Conservation (phyloP, 2,113 vertebrate species). For the Orientallactaga bullata region DNA sequence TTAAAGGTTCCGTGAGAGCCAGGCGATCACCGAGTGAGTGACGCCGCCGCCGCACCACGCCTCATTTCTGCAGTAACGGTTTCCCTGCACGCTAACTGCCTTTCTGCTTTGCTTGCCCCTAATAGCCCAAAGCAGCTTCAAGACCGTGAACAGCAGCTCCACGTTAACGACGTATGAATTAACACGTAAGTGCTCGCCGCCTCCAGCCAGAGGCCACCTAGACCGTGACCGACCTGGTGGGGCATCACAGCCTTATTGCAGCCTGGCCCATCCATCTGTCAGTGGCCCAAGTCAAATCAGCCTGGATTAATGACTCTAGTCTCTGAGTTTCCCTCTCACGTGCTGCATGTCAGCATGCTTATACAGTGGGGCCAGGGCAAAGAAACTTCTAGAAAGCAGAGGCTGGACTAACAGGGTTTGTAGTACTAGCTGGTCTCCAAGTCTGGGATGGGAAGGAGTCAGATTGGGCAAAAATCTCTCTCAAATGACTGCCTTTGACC, state of each 20-base stretch:
- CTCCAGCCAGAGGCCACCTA: constrained; percentile 50
- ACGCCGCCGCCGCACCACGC: constrained; percentile 60
- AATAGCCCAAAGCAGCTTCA: constrained; percentile 96
- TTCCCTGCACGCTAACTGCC: constrained; percentile 82
- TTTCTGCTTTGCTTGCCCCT: constrained; percentile 86
- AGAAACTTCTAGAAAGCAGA: constrained; percentile 78
- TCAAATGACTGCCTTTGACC: background rate
- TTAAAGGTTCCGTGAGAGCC: constrained; percentile 66
- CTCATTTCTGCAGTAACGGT: constrained; percentile 74
- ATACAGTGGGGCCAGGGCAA: background rate
- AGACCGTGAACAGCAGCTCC: constrained; percentile 96
- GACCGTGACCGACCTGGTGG: background rate
- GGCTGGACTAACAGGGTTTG: constrained; percentile 60
- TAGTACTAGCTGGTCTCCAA: constrained; percentile 42
- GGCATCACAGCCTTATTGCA: background rate
- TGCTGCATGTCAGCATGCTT: background rate
- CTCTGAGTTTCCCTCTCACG: background rate
- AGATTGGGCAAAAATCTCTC: constrained; percentile 39
- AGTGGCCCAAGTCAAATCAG: constrained; percentile 63
- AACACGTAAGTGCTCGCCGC: constrained; percentile 92
- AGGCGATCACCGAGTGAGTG: background rate
- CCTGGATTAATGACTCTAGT: constrained; percentile 62
- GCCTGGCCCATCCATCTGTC: constrained; percentile 60
- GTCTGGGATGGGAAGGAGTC: constrained; percentile 71
- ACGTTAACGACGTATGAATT: constrained; percentile 94